These are phyloP conservation scores for Tichodroma muraria DNA, from an alignment of 2,113 vertebrate species.

Conservation along the genomic window DNA sequence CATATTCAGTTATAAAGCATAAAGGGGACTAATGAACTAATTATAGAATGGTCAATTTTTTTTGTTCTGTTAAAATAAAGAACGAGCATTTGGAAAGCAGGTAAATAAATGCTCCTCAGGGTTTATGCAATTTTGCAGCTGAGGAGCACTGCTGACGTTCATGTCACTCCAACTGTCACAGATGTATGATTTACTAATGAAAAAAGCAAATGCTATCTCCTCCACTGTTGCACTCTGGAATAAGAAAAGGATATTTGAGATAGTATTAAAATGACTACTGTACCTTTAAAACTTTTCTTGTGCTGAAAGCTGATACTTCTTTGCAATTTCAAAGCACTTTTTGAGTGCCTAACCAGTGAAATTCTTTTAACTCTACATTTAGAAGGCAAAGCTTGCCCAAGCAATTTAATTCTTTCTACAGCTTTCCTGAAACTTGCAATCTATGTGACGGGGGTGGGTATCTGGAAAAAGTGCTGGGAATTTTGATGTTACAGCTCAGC, in stretches of 20 bases:
- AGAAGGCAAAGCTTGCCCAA: background rate
- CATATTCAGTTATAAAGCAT: background rate
- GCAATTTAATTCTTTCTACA: background rate
- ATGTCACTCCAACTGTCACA: background rate
- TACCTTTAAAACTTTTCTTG: background rate
- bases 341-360: background rate
- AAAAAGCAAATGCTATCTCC: background rate
- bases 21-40: background rate
- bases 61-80: background rate
- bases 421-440: conserved; percentile 9
- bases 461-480: background rate
- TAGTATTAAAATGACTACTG: background rate
- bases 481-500: background rate
- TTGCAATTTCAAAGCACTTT: background rate
- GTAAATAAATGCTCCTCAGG: background rate
- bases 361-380: background rate
- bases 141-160: background rate
- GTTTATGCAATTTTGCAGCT: background rate
- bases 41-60: background rate
- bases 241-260: background rate
- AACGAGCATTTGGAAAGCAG: background rate
- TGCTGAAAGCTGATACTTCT: background rate
- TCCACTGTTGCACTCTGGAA: background rate
- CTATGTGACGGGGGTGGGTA: background rate
- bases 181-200: background rate